Evolutionary conservation across 2,888 invertebrate genomes (phyloP), one percentile per base, ranked within the genome.

Genomic region (Schrankia costaestrigalis): DNA sequence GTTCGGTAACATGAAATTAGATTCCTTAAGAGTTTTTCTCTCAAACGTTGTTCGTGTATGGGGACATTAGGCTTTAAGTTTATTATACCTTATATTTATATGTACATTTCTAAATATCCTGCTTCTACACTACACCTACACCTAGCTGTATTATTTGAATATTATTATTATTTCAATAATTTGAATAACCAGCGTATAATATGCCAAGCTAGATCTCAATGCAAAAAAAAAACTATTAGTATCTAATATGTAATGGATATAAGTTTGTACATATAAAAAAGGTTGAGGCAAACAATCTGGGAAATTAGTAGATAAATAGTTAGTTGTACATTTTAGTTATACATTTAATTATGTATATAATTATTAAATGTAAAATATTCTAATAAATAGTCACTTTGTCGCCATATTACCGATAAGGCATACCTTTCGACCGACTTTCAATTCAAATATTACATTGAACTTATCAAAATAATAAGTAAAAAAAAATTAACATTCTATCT

Each of bases 11-110:
- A n/a, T n/a, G 17, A 15, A 15, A 6, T 15, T 4, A 15, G 17
- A 15, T 15, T 6, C 6, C 1, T 27, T 11, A 15, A 17, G 18
- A 8, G 23, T 13, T 3, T 13, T 12, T n/a, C n/a, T n/a, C n/a
- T n/a, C n/a, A n/a, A n/a, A 11, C 10, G 17, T 24, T 17, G 55
- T 45, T 49, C 41, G 51, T 46, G 36, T 46, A 35, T 50, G 45
- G 38, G 34, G 14, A 8, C n/a, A n/a, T n/a, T n/a, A n/a, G n/a
- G n/a, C n/a, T n/a, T n/a, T n/a, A n/a, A n/a, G n/a, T n/a, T n/a
- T n/a, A n/a, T n/a, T n/a, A n/a, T n/a, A n/a, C n/a, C 24, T 24
- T 11, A 25, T 8, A 13, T 17, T 12, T 17, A 6, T 32, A 25
- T 32, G 8, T 17, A 32, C 10, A 21, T 30, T 24, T n/a, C 21